Percentiles rank a stretch among this genome's conserved stretches.
Evolutionary conservation across 2,797 vertebrate genomes (phyloP).

Genomic region (Pseudopleuronectes americanus): DNA sequence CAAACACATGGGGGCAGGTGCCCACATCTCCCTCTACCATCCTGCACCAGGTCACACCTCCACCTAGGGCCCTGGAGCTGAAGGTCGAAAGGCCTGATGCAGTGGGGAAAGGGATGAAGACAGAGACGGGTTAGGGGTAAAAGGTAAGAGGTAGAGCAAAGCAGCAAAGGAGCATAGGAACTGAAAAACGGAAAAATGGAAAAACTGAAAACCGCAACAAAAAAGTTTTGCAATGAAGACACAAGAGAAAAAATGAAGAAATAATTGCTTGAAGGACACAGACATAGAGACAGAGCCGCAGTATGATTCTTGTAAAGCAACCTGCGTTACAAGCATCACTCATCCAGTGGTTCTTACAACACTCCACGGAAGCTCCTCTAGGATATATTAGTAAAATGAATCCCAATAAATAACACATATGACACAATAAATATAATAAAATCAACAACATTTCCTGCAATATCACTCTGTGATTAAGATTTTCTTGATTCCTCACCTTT

Average conservation of each 20-base stretch:
- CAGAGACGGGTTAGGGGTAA: neutral
- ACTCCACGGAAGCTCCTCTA: constrained; percentile 17
- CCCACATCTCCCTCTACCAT: constrained; percentile 64
- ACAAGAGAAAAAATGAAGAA: neutral
- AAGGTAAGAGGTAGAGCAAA: neutral
- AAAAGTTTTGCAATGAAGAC: neutral
- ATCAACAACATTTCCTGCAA: constrained; percentile 1
- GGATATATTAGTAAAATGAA: neutral
- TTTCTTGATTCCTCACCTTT: constrained; percentile 2
- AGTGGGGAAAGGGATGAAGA: neutral
- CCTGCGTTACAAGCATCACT: constrained; percentile 13
- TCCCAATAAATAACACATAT: neutral
- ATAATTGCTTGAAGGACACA: neutral
- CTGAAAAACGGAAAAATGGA: neutral
- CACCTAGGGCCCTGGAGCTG: neutral
- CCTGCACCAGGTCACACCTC: constrained; percentile 9
- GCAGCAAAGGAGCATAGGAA: neutral
- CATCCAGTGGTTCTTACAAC: constrained; percentile 41
- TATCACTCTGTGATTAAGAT: neutral
- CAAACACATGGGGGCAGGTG: constrained; percentile 72
- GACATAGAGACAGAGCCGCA: neutral
- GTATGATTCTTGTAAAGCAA: constrained; percentile 1
- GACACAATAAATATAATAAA: too few relatives aligned
- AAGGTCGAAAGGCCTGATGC: constrained; percentile 11
- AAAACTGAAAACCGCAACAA: neutral